phyloP scores from a whole-genome alignment of 1,140 invertebrate species.

The Euschistus heros region DNA sequence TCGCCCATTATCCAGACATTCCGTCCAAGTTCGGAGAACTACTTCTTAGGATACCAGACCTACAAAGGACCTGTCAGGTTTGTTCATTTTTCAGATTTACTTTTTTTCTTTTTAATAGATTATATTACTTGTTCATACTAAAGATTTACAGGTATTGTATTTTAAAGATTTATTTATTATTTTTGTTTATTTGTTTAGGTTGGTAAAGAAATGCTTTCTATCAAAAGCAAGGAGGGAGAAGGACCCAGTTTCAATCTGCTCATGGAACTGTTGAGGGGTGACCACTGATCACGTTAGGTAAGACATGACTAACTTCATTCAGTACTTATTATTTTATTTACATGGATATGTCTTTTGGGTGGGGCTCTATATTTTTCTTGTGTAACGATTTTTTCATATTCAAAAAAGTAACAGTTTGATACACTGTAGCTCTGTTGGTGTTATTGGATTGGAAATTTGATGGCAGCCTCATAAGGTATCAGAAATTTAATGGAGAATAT shows the following conservation, averaged over 20 bases:
- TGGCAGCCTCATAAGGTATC: background rate
- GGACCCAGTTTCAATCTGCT: conserved; percentile 86
- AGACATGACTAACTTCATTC: background rate
- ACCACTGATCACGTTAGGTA: conserved; percentile 51
- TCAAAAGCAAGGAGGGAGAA: conserved; percentile 75
- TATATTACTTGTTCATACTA: too few species aligned
- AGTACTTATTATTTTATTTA: background rate
- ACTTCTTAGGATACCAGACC: conserved; percentile 81
- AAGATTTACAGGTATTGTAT: background rate
- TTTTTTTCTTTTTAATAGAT: background rate
- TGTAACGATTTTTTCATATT: background rate
- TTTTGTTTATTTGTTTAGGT: conserved; percentile 44
- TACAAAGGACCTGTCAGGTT: conserved; percentile 83
- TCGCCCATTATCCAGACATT: conserved; percentile 80
- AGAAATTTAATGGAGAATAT: background rate
- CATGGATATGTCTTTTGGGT: background rate
- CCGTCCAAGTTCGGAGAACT: conserved; percentile 92
- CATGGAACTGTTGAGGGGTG: conserved; percentile 86
- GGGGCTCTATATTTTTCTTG: background rate
- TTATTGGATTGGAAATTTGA: background rate
- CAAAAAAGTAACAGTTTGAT: background rate
- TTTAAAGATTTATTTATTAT: background rate
- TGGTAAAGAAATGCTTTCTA: conserved; percentile 82
- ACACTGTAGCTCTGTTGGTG: too few species aligned
- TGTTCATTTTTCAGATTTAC: background rate